A percentile compares a stretch with the other conserved stretches of the same genome.
Evolutionary conservation across 2,797 vertebrate species (phyloP).

Genomic region (Myotis planiceps): DNA sequence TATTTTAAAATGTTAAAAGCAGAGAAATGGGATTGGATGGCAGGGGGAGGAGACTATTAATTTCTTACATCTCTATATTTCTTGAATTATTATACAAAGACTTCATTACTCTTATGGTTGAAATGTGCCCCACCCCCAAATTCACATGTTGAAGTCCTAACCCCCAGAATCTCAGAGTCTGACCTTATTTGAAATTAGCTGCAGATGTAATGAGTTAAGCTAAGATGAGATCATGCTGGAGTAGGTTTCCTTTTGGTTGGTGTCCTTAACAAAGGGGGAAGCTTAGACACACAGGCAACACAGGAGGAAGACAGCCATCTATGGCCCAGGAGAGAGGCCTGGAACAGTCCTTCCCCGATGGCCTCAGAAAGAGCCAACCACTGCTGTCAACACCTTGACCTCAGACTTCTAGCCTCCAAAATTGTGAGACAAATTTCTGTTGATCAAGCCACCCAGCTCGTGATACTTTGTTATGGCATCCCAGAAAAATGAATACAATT

Average conservation of each 20-base stretch:
- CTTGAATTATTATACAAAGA: background rate
- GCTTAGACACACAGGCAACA: background rate
- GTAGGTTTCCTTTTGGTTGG: background rate
- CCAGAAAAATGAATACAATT: background rate
- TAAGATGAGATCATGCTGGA: background rate
- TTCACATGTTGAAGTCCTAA: background rate
- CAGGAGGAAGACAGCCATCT: background rate
- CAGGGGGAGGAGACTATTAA: background rate
- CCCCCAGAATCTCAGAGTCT: background rate
- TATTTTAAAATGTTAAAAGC: slow-evolving; percentile 16
- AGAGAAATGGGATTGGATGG: background rate
- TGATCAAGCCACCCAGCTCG: background rate
- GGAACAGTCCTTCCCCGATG: background rate
- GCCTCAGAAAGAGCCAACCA: background rate
- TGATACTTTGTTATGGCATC: background rate
- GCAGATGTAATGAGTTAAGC: background rate
- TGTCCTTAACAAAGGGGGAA: background rate
- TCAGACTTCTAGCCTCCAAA: background rate
- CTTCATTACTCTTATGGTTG: background rate
- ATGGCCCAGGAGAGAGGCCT: background rate
- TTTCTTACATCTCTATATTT: background rate
- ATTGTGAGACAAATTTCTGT: background rate
- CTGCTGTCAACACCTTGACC: background rate
- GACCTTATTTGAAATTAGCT: background rate
- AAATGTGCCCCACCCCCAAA: background rate